Conservation (phyloP, 1,140 invertebrate genomes). For the Sinonovacula constricta region DNA sequence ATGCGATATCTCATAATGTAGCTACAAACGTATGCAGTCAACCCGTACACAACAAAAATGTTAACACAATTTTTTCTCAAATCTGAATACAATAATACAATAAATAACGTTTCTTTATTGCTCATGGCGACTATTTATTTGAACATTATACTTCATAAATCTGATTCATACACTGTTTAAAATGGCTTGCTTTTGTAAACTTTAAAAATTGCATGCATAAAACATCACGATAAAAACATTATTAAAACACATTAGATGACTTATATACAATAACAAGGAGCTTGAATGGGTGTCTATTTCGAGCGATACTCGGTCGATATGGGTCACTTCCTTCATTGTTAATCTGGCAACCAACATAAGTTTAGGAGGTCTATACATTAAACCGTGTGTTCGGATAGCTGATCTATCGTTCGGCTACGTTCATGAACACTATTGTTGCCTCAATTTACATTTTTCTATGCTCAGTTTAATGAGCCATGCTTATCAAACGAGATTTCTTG, state of each 20-base stretch:
- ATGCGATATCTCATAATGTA: too few relatives aligned
- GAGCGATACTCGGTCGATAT: background rate
- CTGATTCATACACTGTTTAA: background rate
- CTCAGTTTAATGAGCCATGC: constrained; percentile 37
- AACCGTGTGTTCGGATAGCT: background rate
- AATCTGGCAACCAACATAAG: background rate
- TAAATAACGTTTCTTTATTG: background rate
- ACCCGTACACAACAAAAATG: too few relatives aligned
- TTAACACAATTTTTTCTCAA: background rate
- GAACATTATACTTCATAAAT: background rate
- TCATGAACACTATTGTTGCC: constrained; percentile 17
- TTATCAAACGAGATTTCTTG: background rate
- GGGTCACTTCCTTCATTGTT: background rate
- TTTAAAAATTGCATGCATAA: too few relatives aligned
- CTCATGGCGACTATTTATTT: background rate
- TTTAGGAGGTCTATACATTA: background rate
- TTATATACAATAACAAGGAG: constrained; percentile 1
- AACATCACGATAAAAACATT: background rate
- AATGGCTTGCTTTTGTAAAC: background rate
- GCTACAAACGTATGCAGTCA: too few relatives aligned
- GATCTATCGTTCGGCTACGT: constrained; percentile 28
- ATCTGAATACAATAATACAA: background rate
- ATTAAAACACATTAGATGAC: background rate
- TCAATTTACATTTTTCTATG: constrained; percentile 50
- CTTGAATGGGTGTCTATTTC: background rate